Evolutionary conservation across 2,797 vertebrate species (phyloP), one percentile per base, ranked within the genome.

Genomic region (Acrossocheilus wenchowensis): DNA sequence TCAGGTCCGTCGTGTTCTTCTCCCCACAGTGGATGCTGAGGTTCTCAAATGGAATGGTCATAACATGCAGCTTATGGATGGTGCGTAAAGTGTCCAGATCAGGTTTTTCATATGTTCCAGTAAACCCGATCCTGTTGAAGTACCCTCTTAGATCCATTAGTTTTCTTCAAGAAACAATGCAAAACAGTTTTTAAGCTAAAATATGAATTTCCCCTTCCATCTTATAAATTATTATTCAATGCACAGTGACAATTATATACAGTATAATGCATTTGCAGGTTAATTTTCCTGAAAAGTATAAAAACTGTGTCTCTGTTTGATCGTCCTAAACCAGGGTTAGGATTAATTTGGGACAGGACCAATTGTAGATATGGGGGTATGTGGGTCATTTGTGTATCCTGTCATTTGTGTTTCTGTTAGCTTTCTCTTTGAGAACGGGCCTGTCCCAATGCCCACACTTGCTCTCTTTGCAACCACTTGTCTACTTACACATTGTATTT

Each of bases 21-120:
- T 97, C 95, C 1, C 96, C 96, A 8, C 97, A 96, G 89, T 97
- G 97, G 4, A 97, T 93, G 90, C 95, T 96, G 87, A 98, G 95
- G 87, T 97, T 96, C 90, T 98, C 96, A 87, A 96, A 98, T 2
- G 96, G 97, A 41, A 97, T 84, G 0, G 94, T 90, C 92, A 81
- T 91, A 84, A 98, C 75, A 7, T 97, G 96, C 39, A 93, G 94
- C 83, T 91, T 92, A 88, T 97, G 94, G 85, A 98, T 88, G 21
- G 90, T 89, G 0, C 90, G 94, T n/a, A 97, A 87, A 1, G 96
- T 97, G 48, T 88, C 91, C 39, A 97, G 93, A 86, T 97, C 95
- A 0, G 41, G 34, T 79, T 94, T 95, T 15, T 92, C 86, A 0
- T 75, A 87, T 2, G 91, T 86, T 0, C 93, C 95, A 10, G 11